Percentiles rank a stretch among this genome's conserved stretches.
Conservation (phyloP, 1,140 invertebrate species). For the Diorhabda sublineata region DNA sequence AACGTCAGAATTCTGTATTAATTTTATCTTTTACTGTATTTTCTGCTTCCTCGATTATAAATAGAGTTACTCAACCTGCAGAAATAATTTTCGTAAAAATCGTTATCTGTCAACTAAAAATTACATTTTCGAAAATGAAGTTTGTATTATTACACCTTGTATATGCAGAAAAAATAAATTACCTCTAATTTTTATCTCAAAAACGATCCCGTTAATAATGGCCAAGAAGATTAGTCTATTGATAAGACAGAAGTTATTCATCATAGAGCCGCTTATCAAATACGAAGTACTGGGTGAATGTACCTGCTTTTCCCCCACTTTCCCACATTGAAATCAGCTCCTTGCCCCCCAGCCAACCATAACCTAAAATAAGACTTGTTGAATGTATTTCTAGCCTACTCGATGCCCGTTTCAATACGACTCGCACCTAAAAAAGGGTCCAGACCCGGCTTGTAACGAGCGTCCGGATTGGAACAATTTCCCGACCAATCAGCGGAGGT, state of each 20-base stretch:
- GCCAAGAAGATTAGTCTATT: neutral
- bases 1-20: too few relatives aligned
- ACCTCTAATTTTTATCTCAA: too few relatives aligned
- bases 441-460: slow-evolving; percentile 51
- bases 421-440: slow-evolving; percentile 61
- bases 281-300: slow-evolving; percentile 35
- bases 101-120: too few relatives aligned
- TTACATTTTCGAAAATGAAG: too few relatives aligned
- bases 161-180: too few relatives aligned
- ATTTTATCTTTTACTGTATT: too few relatives aligned
- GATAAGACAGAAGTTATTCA: neutral
- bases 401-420: slow-evolving; percentile 29
- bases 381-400: slow-evolving; percentile 35
- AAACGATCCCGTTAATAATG: too few relatives aligned
- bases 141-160: too few relatives aligned
- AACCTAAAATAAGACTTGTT: slow-evolving; percentile 7
- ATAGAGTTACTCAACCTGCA: too few relatives aligned
- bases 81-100: too few relatives aligned
- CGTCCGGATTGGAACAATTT: slow-evolving; percentile 47
- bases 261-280: slow-evolving; percentile 19
- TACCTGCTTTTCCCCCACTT: slow-evolving; percentile 28
- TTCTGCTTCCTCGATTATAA: too few relatives aligned
- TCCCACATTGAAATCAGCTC: slow-evolving; percentile 23
- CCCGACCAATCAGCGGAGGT: slow-evolving; percentile 48
- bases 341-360: slow-evolving; percentile 21